phyloP scores from a whole-genome alignment of 1,140 invertebrate species.

The Anastrepha ludens region DNA sequence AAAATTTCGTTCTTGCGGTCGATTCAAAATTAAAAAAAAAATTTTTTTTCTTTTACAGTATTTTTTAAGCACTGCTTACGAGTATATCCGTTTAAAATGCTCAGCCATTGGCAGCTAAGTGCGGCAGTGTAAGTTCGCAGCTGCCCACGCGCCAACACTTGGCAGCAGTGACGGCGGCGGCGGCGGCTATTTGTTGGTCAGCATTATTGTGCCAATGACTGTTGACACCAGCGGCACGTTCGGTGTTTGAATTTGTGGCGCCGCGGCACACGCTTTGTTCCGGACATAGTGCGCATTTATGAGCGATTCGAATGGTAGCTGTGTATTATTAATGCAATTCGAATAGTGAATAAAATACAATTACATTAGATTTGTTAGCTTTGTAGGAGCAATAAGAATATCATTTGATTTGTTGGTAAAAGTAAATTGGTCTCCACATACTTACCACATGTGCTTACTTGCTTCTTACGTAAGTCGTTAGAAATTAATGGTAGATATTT shows the following conservation, averaged over 20 bases:
- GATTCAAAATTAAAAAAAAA: background rate
- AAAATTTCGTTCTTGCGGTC: background rate
- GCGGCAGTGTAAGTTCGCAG: constrained; percentile 14
- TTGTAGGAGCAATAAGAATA: too few relatives aligned
- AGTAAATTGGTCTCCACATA: too few relatives aligned
- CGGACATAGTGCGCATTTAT: background rate
- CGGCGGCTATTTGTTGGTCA: background rate
- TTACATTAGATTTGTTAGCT: background rate
- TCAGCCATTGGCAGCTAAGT: background rate
- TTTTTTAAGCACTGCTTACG: background rate
- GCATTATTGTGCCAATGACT: constrained; percentile 35
- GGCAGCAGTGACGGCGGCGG: background rate
- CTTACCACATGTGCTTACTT: too few relatives aligned
- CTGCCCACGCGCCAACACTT: constrained; percentile 50
- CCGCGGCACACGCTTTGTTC: constrained; percentile 40
- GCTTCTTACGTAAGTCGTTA: too few relatives aligned
- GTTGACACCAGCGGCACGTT: constrained; percentile 40
- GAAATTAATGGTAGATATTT: too few relatives aligned
- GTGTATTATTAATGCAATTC: constrained; percentile 1
- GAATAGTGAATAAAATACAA: background rate
- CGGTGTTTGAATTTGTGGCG: constrained; percentile 30
- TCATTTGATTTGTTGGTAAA: too few relatives aligned
- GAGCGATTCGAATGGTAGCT: constrained; percentile 2
- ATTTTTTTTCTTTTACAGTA: background rate
- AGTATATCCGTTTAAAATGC: constrained; percentile 32